Percentiles rank a stretch among this genome's conserved stretches.
phyloP scores from a whole-genome alignment of 1,140 invertebrate species.

The Meteorus sp. region DNA sequence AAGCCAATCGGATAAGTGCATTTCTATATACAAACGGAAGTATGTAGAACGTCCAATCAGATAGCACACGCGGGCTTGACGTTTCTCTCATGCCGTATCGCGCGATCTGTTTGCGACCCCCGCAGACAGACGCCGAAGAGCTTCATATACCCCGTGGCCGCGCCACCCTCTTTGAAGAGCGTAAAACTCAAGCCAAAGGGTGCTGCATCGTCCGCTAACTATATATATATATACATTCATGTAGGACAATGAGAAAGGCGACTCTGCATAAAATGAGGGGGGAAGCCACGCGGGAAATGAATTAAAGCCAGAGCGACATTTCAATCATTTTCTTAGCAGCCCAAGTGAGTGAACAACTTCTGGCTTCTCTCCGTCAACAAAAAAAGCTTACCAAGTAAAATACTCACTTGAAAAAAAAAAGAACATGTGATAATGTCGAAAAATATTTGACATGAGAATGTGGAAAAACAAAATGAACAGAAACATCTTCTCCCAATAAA shows the following conservation, averaged over 20 bases:
- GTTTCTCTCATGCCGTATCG: constrained; percentile 56
- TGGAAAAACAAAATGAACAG: neutral
- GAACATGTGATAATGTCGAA: no score
- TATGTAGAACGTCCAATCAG: constrained; percentile 54
- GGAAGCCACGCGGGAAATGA: constrained; percentile 47
- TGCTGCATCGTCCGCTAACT: neutral
- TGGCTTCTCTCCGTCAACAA: constrained; percentile 3
- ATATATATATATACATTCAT: neutral
- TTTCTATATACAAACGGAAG: constrained; percentile 48
- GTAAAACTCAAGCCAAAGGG: constrained; percentile 11
- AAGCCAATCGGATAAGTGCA: constrained; percentile 59
- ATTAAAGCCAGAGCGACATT: constrained; percentile 48
- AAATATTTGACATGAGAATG: constrained; percentile 1
- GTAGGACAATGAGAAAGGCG: neutral
- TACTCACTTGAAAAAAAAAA: constrained; percentile 10
- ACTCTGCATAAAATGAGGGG: constrained; percentile 46
- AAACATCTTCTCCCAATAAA: neutral
- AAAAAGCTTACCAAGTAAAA: constrained; percentile 8
- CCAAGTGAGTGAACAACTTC: constrained; percentile 16
- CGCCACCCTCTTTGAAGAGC: constrained; percentile 3
- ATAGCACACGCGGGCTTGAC: constrained; percentile 54
- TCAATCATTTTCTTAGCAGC: constrained; percentile 48
- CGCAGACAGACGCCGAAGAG: constrained; percentile 20
- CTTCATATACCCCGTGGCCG: no score
- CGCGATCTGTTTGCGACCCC: constrained; percentile 39